Conservation (phyloP, 1,140 invertebrate genomes). For the Heliothis subflexa region DNA sequence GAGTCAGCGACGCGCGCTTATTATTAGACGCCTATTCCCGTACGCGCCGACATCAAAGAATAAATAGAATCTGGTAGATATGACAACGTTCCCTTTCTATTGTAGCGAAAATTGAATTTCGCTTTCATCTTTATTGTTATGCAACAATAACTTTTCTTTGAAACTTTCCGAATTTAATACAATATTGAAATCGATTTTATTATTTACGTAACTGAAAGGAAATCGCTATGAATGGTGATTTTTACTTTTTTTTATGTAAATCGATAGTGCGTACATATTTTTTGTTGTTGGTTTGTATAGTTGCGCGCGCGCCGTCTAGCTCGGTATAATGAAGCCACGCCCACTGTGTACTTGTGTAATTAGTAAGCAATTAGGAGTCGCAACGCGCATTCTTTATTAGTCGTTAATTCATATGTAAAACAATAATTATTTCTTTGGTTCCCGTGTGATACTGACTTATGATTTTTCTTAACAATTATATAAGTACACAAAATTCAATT, state of each 20-base stretch:
- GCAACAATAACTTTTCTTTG: constrained; percentile 2
- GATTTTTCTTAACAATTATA: neutral
- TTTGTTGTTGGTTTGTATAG: neutral
- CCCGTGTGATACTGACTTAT: neutral
- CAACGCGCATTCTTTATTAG: constrained; percentile 39
- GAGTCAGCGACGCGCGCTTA: constrained; percentile 68
- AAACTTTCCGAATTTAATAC: constrained; percentile 23
- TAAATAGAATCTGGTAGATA: constrained; percentile 30
- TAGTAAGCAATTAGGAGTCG: constrained; percentile 55
- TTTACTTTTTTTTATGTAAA: constrained; percentile 38
- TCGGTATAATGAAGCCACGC: constrained; percentile 54
- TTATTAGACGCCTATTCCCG: constrained; percentile 78
- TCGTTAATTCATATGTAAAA: constrained; percentile 38
- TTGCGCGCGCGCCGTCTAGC: constrained; percentile 2
- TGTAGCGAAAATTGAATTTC: constrained; percentile 15
- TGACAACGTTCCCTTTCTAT: constrained; percentile 31
- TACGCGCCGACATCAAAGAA: constrained; percentile 35
- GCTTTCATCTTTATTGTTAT: constrained; percentile 24
- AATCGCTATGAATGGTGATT: neutral
- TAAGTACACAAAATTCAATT: neutral
- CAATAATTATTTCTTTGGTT: constrained; percentile 36
- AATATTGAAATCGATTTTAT: constrained; percentile 24
- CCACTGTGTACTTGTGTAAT: constrained; percentile 52
- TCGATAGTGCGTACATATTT: neutral
- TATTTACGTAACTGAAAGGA: constrained; percentile 30